Evolutionary conservation across 2,113 vertebrate genomes (phyloP).

Genomic region (Phalacrocorax carbo): DNA sequence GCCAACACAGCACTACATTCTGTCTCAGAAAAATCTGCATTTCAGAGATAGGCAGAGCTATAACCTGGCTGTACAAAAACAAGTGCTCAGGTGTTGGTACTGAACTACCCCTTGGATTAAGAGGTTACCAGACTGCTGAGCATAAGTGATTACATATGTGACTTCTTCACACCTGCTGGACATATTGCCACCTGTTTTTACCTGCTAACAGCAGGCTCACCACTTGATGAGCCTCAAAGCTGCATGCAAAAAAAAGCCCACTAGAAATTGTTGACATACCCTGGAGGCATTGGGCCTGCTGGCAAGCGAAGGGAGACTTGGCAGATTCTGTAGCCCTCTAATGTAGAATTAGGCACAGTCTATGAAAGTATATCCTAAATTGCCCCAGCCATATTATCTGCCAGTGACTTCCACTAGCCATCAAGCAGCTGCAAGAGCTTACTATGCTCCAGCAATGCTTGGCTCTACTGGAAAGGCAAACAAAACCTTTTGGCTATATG

Average conservation of each 20-base stretch:
- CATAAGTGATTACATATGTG: background rate
- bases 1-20: background rate
- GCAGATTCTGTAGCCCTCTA: background rate
- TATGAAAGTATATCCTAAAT: background rate
- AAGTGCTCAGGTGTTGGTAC: background rate
- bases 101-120: background rate
- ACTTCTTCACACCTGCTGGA: background rate
- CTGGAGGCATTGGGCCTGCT: background rate
- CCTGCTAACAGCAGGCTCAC: background rate
- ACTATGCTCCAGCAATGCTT: background rate
- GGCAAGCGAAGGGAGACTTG: background rate
- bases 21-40: background rate
- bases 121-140: background rate
- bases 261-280: background rate
- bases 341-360: background rate
- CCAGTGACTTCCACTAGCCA: background rate
- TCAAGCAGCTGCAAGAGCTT: background rate
- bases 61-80: background rate
- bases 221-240: background rate
- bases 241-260: background rate
- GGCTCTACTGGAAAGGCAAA: background rate
- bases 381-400: background rate
- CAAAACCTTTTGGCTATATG: background rate
- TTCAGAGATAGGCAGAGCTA: background rate
- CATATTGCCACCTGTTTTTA: background rate